Evolutionary conservation across 1,140 invertebrate species (phyloP).

Genomic region (Diorhabda elongata): DNA sequence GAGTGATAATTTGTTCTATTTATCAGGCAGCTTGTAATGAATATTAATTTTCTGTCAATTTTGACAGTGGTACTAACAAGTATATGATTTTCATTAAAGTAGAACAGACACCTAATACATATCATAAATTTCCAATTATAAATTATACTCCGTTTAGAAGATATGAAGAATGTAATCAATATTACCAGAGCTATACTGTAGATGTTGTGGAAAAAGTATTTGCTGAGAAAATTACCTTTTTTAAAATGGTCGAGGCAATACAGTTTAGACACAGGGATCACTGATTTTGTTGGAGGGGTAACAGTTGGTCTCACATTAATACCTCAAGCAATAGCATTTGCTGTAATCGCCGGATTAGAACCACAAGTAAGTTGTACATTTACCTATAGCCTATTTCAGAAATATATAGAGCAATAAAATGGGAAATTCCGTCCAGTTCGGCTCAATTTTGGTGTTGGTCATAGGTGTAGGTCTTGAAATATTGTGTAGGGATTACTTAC

Average conservation of each 20-base stretch:
- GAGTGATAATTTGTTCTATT: too few relatives aligned
- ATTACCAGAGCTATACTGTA: background rate
- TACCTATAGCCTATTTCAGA: too few relatives aligned
- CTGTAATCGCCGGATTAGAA: conserved; percentile 66
- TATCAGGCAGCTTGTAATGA: too few relatives aligned
- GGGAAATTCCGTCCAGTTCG: too few relatives aligned
- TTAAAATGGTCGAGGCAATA: conserved; percentile 62
- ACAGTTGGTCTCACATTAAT: conserved; percentile 77
- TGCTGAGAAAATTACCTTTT: conserved; percentile 40
- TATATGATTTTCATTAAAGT: too few relatives aligned
- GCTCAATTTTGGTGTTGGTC: too few relatives aligned
- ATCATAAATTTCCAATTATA: background rate
- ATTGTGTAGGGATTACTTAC: too few relatives aligned
- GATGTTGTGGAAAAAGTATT: background rate
- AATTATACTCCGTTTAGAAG: background rate
- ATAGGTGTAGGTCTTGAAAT: too few relatives aligned
- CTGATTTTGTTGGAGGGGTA: conserved; percentile 78
- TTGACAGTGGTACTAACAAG: too few relatives aligned
- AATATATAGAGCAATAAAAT: too few relatives aligned
- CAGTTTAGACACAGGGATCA: conserved; percentile 55
- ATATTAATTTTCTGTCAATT: too few relatives aligned
- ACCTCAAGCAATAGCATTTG: conserved; percentile 75
- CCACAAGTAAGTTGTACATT: conserved; percentile 55
- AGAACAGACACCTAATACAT: too few relatives aligned
- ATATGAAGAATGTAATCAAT: background rate